phyloP scores from a whole-genome alignment of 30 jellyfish, hydroid and myxozoan genomes.

The Turritopsis dohrnii region DNA sequence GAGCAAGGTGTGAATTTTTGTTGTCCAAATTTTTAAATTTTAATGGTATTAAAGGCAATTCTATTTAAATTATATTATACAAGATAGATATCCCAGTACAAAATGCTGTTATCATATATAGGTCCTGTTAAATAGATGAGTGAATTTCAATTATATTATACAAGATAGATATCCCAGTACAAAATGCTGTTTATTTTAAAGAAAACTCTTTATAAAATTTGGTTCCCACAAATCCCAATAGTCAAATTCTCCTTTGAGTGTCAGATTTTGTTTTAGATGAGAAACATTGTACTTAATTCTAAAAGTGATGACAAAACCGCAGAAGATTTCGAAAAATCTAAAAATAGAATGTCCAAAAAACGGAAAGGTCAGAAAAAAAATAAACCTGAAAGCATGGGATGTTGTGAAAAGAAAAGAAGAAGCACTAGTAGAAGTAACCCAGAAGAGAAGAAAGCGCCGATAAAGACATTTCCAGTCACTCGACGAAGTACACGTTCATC shows the following conservation, averaged over 20 bases:
- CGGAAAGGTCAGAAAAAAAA: not conserved
- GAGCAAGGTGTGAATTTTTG: not conserved
- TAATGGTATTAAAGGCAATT: not conserved
- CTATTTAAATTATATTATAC: too few species aligned
- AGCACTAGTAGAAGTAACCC: not conserved
- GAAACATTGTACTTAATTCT: not conserved
- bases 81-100: too few species aligned
- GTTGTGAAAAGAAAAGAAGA: not conserved
- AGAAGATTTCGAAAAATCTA: not conserved
- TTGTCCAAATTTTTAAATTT: not conserved
- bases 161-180: too few species aligned
- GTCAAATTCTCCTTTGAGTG: too few species aligned
- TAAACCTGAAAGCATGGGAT: not conserved
- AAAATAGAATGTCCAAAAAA: too few species aligned
- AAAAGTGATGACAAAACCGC: not conserved
- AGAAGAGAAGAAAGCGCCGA: not conserved
- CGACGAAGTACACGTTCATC: not conserved
- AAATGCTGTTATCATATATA: too few species aligned
- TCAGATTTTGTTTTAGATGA: too few species aligned
- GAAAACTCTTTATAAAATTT: too few species aligned
- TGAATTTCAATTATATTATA: too few species aligned
- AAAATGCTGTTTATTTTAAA: too few species aligned
- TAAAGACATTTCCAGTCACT: not conserved
- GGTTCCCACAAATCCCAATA: too few species aligned
- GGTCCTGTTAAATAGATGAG: too few species aligned